Evolutionary conservation across 2,797 vertebrate genomes (phyloP), one percentile per base, ranked within the genome.

Genomic region (Onychomys leucogaster): DNA sequence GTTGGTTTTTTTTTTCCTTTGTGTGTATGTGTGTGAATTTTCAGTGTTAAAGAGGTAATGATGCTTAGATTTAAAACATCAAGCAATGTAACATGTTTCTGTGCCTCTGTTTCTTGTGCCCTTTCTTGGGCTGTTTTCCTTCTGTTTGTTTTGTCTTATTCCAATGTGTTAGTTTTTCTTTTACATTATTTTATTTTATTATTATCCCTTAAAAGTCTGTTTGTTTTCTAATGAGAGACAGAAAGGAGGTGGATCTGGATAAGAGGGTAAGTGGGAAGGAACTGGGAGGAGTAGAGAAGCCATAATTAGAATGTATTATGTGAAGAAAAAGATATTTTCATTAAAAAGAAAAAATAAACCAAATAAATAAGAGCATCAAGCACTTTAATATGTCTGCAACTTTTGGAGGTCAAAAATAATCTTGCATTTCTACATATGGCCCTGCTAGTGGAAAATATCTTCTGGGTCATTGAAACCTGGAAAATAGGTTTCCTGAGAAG

Each of bases 401-500:
- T 52, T 57, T 91, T 78, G n/a, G 86, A 12, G 41, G 57, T 46
- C 52, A 91, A 89, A 73, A 90, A 63, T 90, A 78, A 6, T 8
- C 52, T 84, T 77, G 1, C 89, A 8, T 87, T 92, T 92, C 43
- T 83, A 27, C 9, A 23, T 61, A 89, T 89, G 86, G 25, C 27
- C 65, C 8, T 89, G 9, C 11, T 78, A 67, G 10, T 63, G 25
- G 25, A 52, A 89, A n/a, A 82, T 96, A 75, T 92, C 90, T 94
- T 93, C 52, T 87, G 55, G 69, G 23, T 92, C 78, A 91, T 59
- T 95, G 77, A 90, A 41, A 92, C 3, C 17, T 91, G n/a, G 77
- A 83, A 80, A 93, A 83, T 14, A 77, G n/a, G n/a, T n/a, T n/a
- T n/a, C n/a, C n/a, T n/a, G n/a, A 90, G 88, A 91, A 8, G 3